Evolutionary conservation across 2,888 invertebrate species (phyloP).

Genomic region (Prosapia bicincta): DNA sequence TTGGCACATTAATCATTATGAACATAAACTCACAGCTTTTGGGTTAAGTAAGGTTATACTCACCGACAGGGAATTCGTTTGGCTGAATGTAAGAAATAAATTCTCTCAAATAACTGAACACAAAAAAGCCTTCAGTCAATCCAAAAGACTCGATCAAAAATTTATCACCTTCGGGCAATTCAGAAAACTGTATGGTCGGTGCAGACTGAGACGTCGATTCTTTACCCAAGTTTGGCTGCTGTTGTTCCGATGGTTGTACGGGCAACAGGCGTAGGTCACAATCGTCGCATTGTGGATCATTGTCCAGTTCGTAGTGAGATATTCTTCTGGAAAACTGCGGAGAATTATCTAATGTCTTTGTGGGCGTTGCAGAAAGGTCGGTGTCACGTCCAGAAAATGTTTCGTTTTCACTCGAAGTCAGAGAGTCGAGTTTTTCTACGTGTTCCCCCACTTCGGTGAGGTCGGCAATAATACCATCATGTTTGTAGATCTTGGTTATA

Average conservation of each 20-base stretch:
- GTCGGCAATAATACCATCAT: too few species aligned
- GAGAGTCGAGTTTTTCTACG: too few species aligned
- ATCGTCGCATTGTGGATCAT: constrained; percentile 4
- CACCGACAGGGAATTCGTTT: constrained; percentile 62
- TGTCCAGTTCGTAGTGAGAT: neutral
- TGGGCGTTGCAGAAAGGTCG: too few species aligned
- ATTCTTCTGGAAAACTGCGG: neutral
- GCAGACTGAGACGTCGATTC: constrained; percentile 7
- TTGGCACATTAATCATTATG: too few species aligned
- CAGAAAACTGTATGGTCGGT: constrained; percentile 40
- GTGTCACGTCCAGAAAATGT: too few species aligned
- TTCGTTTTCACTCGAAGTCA: too few species aligned
- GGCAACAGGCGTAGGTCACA: constrained; percentile 24
- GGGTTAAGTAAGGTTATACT: constrained; percentile 45
- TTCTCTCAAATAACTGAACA: constrained; percentile 59
- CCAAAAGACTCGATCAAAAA: constrained; percentile 51
- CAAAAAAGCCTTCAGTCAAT: constrained; percentile 58
- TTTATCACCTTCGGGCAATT: constrained; percentile 45
- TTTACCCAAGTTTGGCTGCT: neutral
- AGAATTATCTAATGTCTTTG: neutral
- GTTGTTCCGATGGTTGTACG: constrained; percentile 10
- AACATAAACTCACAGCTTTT: too few species aligned
- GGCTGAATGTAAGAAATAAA: constrained; percentile 63
- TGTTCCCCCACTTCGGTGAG: too few species aligned
- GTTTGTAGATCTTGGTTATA: too few species aligned